These are phyloP conservation scores for Campylorhamphus procurvoides DNA, from an alignment of 2,113 vertebrate species.

Conservation along the genomic window DNA sequence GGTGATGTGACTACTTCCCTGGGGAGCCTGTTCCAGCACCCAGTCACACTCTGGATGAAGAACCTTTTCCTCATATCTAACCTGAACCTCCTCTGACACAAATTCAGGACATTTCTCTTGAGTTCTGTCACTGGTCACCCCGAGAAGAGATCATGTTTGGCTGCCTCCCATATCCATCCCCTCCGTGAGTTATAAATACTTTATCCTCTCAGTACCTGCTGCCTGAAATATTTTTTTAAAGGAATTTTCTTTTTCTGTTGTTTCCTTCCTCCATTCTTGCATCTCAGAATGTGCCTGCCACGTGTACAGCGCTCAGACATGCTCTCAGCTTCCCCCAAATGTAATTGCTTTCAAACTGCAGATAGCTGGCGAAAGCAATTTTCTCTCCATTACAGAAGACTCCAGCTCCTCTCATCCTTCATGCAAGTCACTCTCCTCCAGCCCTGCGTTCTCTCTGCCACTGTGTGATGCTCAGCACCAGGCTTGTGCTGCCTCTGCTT, in stretches of 20 bases:
- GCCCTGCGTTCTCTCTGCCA: not conserved
- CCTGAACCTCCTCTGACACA: not conserved
- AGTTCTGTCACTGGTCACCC: not conserved
- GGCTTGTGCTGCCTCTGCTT: not conserved
- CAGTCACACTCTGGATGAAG: not conserved
- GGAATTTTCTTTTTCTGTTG: not conserved
- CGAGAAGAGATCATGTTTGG: not conserved
- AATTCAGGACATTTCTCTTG: not conserved
- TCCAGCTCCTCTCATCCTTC: constrained; percentile 21
- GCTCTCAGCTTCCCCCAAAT: constrained; percentile 58
- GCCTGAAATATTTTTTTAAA: constrained; percentile 5
- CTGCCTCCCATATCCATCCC: not conserved
- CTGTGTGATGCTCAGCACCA: not conserved
- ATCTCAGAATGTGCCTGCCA: not conserved
- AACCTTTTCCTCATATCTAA: not conserved
- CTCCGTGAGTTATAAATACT: constrained; percentile 47
- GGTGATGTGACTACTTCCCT: not conserved
- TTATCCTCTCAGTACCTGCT: constrained; percentile 14
- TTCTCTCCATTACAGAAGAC: constrained; percentile 63
- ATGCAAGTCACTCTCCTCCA: not conserved
- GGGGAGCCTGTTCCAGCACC: not conserved
- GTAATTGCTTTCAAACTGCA: constrained; percentile 75
- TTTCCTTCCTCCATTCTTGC: not conserved
- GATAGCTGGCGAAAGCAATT: constrained; percentile 71
- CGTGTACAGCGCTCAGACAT: not conserved